Evolutionary conservation across 2,797 vertebrate species (phyloP).

Genomic region (Setipinna tenuifilis): DNA sequence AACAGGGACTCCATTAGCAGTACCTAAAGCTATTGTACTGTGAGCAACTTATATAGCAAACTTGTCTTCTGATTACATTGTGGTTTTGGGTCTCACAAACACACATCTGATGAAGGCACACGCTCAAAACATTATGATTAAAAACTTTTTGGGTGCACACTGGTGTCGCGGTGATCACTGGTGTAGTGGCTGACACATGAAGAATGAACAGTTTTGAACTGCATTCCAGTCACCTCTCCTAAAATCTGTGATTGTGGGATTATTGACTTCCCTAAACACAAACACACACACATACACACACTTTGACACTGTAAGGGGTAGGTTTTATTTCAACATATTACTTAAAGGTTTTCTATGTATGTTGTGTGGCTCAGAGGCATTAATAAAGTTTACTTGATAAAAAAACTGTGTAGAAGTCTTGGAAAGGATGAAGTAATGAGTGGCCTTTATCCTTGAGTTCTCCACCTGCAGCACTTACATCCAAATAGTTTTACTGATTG

Average conservation of each 20-base stretch:
- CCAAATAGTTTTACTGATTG: too few species aligned
- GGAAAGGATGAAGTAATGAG: background rate
- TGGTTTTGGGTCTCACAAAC: too few species aligned
- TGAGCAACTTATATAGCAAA: too few species aligned
- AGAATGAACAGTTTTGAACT: background rate
- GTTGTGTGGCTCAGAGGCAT: constrained; percentile 20
- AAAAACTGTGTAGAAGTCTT: background rate
- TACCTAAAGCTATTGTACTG: too few species aligned
- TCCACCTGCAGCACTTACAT: too few species aligned
- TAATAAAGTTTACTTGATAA: background rate
- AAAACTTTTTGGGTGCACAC: too few species aligned
- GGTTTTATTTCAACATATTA: constrained; percentile 50
- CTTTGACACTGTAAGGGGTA: background rate
- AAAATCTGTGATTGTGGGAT: background rate
- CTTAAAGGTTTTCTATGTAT: constrained; percentile 36
- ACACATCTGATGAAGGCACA: too few species aligned
- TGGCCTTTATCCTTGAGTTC: background rate
- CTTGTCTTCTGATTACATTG: too few species aligned
- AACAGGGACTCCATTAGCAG: too few species aligned
- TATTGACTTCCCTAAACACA: background rate
- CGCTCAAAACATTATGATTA: too few species aligned
- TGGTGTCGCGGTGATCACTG: too few species aligned
- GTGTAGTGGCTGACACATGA: too few species aligned
- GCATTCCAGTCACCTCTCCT: background rate
- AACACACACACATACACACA: background rate